Evolutionary conservation across 2,113 vertebrate genomes (phyloP), one percentile per base, ranked within the genome.

Genomic region (Thalassarche chlororhynchos): DNA sequence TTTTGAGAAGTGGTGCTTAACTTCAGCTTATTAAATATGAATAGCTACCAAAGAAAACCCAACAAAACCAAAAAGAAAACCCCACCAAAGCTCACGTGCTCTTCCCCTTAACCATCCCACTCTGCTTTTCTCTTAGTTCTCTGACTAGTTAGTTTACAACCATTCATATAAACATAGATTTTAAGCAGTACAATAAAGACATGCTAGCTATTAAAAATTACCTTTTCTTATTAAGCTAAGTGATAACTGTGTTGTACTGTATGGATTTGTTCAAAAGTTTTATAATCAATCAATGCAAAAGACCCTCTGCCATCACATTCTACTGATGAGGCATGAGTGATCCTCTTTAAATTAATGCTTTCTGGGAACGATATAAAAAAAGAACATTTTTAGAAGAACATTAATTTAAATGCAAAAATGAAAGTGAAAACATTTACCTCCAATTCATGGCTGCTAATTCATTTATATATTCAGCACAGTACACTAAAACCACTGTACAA

Each of bases 401-500:
- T 36, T 47, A 3, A 69, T 76, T 76, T 80, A 76, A 78, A 82
- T 32, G 20, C 1, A 4, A 64, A 95, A 78, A 54, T 8, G 17
- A 42, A 84, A 77, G 2, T 47, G 21, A 32, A 84, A 89, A 85
- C 31, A 60, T 29, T 98, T 98, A 99, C 99, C 98, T 99, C 99
- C 99, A 99, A 97, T 99, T 99, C 98, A 98, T 98, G 13, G 99
- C 99, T 46, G 99, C 99, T n/a, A 98, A 72, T 96, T 99, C 99
- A 84, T 99, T 99, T 84, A 99, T 98, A 84, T 99, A 99, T 91
- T 99, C 99, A 46, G 99, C 99, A 7, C 98, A 98, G 51, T 98
- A 99, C 74, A 99, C 99, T 80, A 99, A 96, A 19, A 61, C 95
- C 28, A 99, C 99, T 99, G 93, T 15, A 92, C 44, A 66, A 71